Base-by-base conservation (phyloP, 2,113 vertebrate species). In the Panthera tigris region DNA sequence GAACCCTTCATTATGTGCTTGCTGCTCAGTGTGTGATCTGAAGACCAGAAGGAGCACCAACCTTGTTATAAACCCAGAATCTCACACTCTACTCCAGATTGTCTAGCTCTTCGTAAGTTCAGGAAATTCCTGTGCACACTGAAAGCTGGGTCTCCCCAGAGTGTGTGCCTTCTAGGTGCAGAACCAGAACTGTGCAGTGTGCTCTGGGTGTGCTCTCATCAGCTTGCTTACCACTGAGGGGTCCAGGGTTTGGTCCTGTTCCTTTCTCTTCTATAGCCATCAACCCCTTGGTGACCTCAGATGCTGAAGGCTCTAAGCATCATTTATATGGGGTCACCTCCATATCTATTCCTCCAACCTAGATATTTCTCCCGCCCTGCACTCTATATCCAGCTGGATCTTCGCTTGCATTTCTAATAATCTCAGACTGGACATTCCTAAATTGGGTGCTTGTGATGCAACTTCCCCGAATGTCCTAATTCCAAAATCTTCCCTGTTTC, bases 111-210 rank as follows among this genome's bases (percentile, higher is more conserved):
- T 45, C 8, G 1, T 45, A 45, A 45, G 45, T 45, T 1, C 7
- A 9, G 8, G 45, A 45, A 45, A 45, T 45, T 45, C 1, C 45
- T 45, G 45, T 45, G 45, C 45, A 33, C 1, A 23, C 1, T 10
- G 27, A n/a, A 19, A 25, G 25, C 2, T 4, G 27, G 31, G 48
- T 31, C 48, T 25, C 50, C 4, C 4, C 19, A n/a, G 6, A 57
- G 5, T 13, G 0, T 1, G 1, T 4, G 39, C 14, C 48, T 33
- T 79, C 31, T 45, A 27, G 18, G 50, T 0, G 0, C 1, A 0
- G 29, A 4, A 23, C 0, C 16, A 45, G 68, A 48, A 48, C 7
- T 1, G 11, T 19, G 50, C 19, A 7, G 7, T 27, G 0, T 23
- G 48, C 50, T 63, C 5, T 52, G 33, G 1, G 31, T 39, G 12